A percentile compares a stretch with the other conserved stretches of the same genome.
Evolutionary conservation across 2,113 vertebrate genomes (phyloP).

Genomic region (Aegithalos caudatus): DNA sequence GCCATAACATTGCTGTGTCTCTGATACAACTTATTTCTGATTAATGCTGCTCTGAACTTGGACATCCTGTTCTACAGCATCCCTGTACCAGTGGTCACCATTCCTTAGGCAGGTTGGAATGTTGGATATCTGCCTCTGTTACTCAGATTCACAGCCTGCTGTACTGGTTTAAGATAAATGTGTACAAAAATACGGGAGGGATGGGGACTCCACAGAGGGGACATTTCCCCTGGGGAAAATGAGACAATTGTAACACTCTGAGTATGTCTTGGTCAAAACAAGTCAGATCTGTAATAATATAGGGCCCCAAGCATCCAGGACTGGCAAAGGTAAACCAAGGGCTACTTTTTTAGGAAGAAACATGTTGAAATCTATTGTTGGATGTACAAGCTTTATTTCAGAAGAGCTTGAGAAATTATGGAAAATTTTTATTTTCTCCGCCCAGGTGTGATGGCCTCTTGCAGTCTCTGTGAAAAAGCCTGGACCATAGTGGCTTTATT

Average conservation of each 20-base stretch:
- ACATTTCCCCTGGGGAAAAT: neutral
- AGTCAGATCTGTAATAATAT: neutral
- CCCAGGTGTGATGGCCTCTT: neutral
- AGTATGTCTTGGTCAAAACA: neutral
- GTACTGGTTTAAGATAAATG: neutral
- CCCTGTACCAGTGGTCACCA: neutral
- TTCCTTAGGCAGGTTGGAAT: neutral
- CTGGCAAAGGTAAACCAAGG: neutral
- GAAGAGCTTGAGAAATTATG: neutral
- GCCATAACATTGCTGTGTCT: neutral
- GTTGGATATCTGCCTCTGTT: neutral
- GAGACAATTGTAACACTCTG: neutral
- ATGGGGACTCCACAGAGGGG: rapidly evolving
- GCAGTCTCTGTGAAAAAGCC: neutral
- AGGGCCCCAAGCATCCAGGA: neutral
- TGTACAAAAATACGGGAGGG: neutral
- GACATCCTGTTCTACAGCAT: neutral
- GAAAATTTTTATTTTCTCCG: neutral
- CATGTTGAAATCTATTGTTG: neutral
- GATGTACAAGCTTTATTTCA: neutral
- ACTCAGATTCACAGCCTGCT: neutral
- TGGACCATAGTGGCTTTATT: neutral
- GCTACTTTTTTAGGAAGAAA: neutral
- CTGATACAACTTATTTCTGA: neutral
- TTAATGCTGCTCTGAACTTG: neutral